Base-by-base conservation (phyloP, 2,888 invertebrate species). In the Ctenicera cuprea region DNA sequence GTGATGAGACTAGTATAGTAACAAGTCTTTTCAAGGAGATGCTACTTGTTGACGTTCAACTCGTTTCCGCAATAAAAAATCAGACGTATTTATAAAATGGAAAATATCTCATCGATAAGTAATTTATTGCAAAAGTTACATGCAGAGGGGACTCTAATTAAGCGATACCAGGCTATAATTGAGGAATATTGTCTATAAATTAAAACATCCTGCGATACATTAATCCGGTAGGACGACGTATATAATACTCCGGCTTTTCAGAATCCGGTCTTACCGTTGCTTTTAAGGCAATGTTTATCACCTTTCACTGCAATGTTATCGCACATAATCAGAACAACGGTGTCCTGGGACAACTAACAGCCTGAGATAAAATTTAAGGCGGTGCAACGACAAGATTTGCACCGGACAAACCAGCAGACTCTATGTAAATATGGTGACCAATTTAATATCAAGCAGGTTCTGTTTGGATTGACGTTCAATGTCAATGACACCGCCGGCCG, bases 401-500 rank as follows among this genome's bases (percentile, higher is more conserved):
- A 50, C 20, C 50, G 50, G 50, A 12, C 9, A 50, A 50, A 50
- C 45, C 64, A 41, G 64, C 64, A 43, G 33, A 41, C 41, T 38
- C 48, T 54, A 20, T 26, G 48, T 61, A 14, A 14, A 61, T 43
- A 62, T 26, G 52, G 20, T 50, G 43, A 18, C 52, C 57, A 67
- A 59, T 72, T 66, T 66, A 11, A 61, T 45, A 16, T 26, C 11
- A n/a, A 30, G 41, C 52, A 57, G 20, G 43, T 50, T 65, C 30
- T 43, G 68, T 64, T 50, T 48, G 16, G 71, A 74, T 77, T 71
- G 66, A 75, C 77, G 77, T 69, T 74, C 79, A 78, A 81, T 77
- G 83, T 83, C 83, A 83, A 81, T 81, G 84, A 83, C 83, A 80
- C 74, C 68, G n/a, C n/a, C n/a, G n/a, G n/a, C n/a, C n/a, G 76